These are phyloP conservation scores for Trisateles emortualis DNA, from an alignment of 2,888 invertebrate species.

Conservation along the genomic window DNA sequence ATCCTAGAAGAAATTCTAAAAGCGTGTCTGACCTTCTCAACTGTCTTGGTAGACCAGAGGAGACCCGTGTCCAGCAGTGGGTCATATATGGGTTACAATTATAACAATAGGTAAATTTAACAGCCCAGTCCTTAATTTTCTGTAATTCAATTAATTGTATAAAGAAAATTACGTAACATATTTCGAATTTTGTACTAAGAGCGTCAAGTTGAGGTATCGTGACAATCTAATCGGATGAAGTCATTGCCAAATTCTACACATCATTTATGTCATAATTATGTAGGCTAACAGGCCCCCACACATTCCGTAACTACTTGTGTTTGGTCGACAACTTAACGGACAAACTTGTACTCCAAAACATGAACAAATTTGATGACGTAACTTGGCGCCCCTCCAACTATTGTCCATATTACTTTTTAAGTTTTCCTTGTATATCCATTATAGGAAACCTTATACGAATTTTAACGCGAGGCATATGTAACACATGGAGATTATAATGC, in stretches of 20 bases:
- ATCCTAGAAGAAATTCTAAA: no score
- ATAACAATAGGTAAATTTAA: no score
- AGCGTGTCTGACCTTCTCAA: no score
- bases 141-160: no score
- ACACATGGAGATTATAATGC: background rate
- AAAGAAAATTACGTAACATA: no score
- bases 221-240: background rate
- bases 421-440: constrained; percentile 11
- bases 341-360: constrained; percentile 17
- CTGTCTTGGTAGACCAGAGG: no score
- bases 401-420: constrained; percentile 30
- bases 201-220: background rate
- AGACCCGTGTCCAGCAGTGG: no score
- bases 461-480: background rate
- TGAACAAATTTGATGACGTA: constrained; percentile 19
- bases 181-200: no score
- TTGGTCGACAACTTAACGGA: constrained; percentile 9
- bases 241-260: constrained; percentile 7
- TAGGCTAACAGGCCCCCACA: constrained; percentile 8
- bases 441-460: constrained; percentile 3
- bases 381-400: constrained; percentile 35
- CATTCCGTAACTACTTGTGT: constrained; percentile 8
- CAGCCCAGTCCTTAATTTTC: no score
- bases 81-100: no score
- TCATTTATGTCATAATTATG: constrained; percentile 23